Percentiles rank a stretch among this genome's conserved stretches.
phyloP scores from a whole-genome alignment of 2,797 vertebrate species.

The Chelmon rostratus region DNA sequence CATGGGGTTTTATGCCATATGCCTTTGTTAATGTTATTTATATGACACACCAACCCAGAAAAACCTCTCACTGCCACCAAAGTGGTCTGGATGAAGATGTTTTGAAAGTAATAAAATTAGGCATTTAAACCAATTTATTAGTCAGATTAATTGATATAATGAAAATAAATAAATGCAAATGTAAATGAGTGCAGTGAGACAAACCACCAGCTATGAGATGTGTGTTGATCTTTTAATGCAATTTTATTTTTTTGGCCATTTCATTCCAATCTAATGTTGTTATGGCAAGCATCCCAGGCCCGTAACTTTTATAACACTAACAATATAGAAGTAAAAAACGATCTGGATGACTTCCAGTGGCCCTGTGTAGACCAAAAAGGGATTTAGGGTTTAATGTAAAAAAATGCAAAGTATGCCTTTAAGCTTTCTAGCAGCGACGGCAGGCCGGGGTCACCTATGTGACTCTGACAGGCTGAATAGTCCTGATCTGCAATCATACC shows the following conservation, averaged over 20 bases:
- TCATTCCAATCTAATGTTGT: constrained; percentile 49
- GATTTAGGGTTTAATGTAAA: constrained; percentile 43
- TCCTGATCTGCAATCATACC: constrained; percentile 48
- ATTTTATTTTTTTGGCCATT: constrained; percentile 23
- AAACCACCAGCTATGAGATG: constrained; percentile 16
- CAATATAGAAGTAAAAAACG: constrained; percentile 49
- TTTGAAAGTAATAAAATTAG: constrained; percentile 34
- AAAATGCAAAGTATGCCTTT: constrained; percentile 62
- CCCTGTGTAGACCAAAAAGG: constrained; percentile 44
- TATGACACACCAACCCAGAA: constrained; percentile 43
- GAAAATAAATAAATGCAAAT: constrained; percentile 24
- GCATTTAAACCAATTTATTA: constrained; percentile 38
- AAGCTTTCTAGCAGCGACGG: constrained; percentile 60
- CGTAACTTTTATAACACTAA: constrained; percentile 62
- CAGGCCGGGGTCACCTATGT: constrained; percentile 54
- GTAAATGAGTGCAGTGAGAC: constrained; percentile 19
- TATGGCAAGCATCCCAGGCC: constrained; percentile 42
- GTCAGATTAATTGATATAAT: constrained; percentile 23
- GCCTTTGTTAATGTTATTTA: constrained; percentile 62
- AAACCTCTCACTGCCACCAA: constrained; percentile 27
- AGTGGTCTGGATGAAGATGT: constrained; percentile 52
- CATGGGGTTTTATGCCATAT: constrained; percentile 51
- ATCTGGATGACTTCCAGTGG: constrained; percentile 47
- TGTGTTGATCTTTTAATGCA: constrained; percentile 25
- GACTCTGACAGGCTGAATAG: constrained; percentile 39